Evolutionary conservation across 1,140 invertebrate species (phyloP).

Genomic region (Leptonema lineaticorne): DNA sequence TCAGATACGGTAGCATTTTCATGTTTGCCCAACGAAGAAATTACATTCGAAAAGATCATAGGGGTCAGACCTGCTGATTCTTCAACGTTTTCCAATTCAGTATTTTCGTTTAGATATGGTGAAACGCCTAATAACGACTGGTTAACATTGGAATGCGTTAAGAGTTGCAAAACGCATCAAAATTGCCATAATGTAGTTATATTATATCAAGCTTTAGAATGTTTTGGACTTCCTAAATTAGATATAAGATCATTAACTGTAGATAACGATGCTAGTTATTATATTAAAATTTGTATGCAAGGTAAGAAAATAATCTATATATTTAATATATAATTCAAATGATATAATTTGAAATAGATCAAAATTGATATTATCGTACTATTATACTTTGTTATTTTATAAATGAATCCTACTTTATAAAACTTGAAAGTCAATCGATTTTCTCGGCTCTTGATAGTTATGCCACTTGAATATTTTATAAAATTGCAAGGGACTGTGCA

Average conservation of each 20-base stretch:
- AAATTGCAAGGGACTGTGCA: no score
- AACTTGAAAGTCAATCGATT: no score
- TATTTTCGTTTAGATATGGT: constrained; percentile 29
- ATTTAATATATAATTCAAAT: no score
- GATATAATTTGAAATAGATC: no score
- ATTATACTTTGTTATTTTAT: no score
- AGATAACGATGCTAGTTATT: constrained; percentile 51
- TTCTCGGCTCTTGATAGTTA: no score
- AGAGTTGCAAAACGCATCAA: constrained; percentile 36
- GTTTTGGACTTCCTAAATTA: constrained; percentile 39
- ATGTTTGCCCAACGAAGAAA: constrained; percentile 18
- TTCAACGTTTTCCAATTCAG: neutral
- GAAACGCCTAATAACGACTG: constrained; percentile 21
- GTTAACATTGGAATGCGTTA: constrained; percentile 49
- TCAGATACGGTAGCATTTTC: constrained; percentile 25
- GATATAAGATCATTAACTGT: constrained; percentile 42
- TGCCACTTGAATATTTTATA: no score
- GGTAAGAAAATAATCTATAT: no score
- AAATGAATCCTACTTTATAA: no score
- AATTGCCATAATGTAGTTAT: constrained; percentile 32
- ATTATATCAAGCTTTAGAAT: constrained; percentile 26
- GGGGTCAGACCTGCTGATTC: constrained; percentile 19
- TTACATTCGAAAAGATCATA: constrained; percentile 36
- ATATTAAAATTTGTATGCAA: constrained; percentile 51
- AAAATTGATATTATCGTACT: no score